phyloP scores from a whole-genome alignment of 2,888 invertebrate genomes.

The Epiblema foenella region DNA sequence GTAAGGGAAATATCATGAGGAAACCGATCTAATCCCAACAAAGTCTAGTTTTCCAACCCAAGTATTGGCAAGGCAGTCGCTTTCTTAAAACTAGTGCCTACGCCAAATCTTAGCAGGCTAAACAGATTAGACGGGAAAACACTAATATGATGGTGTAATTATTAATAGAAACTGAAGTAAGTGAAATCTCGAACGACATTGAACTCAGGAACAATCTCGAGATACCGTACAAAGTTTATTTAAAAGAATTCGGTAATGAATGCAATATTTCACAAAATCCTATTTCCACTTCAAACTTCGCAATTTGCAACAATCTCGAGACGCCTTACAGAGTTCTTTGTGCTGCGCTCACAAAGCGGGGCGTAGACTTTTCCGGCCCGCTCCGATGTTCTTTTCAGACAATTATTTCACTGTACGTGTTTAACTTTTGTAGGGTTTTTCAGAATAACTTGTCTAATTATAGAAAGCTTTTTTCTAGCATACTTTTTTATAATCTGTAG shows the following conservation, averaged over 20 bases:
- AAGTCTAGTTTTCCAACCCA: too few species aligned
- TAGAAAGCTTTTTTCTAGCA: background rate
- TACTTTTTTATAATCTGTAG: background rate
- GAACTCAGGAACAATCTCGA: background rate
- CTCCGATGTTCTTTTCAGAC: background rate
- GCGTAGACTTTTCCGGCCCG: background rate
- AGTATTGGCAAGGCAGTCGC: too few species aligned
- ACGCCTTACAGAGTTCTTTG: slow-evolving; percentile 12
- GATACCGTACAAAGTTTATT: background rate
- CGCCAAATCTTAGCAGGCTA: too few species aligned
- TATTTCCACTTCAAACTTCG: background rate
- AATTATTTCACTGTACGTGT: background rate
- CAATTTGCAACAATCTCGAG: background rate
- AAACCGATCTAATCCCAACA: too few species aligned
- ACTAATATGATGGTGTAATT: too few species aligned
- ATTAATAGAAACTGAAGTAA: too few species aligned
- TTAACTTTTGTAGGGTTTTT: slow-evolving; percentile 6
- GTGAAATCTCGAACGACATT: background rate
- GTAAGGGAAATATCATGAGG: too few species aligned
- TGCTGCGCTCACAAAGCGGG: slow-evolving; percentile 1
- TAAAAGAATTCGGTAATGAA: background rate
- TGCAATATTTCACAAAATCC: background rate
- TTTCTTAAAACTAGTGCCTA: too few species aligned
- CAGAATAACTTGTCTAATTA: background rate
- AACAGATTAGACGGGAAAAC: too few species aligned